Conservation (phyloP, 1,140 invertebrate species). For the Drosophila busckii region DNA sequence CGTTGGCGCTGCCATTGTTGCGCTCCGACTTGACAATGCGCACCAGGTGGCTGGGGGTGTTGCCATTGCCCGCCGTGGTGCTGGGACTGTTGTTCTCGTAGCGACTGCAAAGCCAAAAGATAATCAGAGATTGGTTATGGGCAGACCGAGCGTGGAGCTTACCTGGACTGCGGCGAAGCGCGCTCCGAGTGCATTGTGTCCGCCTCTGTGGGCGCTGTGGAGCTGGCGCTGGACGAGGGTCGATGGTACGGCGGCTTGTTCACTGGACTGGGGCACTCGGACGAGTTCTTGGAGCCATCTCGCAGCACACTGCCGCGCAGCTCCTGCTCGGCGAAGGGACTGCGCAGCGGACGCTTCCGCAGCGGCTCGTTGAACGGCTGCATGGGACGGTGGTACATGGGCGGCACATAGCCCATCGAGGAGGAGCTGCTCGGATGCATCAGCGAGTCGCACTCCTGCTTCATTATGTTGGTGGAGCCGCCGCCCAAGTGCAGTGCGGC, state of each 20-base stretch:
- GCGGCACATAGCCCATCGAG: conserved; percentile 66
- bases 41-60: conserved; percentile 57
- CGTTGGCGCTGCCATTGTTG: conserved; percentile 77
- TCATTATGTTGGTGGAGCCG: conserved; percentile 63
- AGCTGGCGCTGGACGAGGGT: conserved; percentile 76
- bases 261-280: conserved; percentile 75
- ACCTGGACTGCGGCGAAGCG: conserved; percentile 78
- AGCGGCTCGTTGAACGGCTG: conserved; percentile 78
- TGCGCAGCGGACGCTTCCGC: conserved; percentile 80
- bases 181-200: conserved; percentile 78
- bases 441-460: conserved; percentile 77
- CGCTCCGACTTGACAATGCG: conserved; percentile 76
- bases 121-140: background rate
- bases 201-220: conserved; percentile 77
- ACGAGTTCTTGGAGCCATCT: conserved; percentile 77
- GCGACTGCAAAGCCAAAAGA: conserved; percentile 32
- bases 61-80: conserved; percentile 75
- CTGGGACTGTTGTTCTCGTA: conserved; percentile 79
- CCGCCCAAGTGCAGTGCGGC: conserved; percentile 56
- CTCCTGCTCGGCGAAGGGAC: conserved; percentile 79
- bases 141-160: background rate
- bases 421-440: conserved; percentile 72
- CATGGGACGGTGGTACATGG: conserved; percentile 74
- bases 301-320: conserved; percentile 78
- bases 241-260: conserved; percentile 74